phyloP scores from a whole-genome alignment of 2,797 vertebrate genomes.

The Mallotus villosus region DNA sequence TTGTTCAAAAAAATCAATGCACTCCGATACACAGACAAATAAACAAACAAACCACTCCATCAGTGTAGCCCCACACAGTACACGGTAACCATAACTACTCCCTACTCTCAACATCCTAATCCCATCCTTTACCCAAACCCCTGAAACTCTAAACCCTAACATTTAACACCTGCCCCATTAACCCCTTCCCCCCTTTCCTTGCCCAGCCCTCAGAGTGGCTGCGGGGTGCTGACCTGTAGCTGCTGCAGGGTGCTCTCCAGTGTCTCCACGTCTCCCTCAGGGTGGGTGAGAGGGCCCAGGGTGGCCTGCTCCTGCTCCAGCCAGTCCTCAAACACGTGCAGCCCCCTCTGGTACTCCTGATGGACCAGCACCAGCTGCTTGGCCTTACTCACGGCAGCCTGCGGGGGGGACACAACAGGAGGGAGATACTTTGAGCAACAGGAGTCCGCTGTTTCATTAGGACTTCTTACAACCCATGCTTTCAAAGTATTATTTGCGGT shows the following conservation, averaged over 20 bases:
- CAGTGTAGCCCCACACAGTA: too few species aligned
- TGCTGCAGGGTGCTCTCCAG: slow-evolving; percentile 83
- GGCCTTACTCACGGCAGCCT: slow-evolving; percentile 86
- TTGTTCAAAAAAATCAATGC: neutral
- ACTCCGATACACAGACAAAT: neutral
- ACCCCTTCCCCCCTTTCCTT: too few species aligned
- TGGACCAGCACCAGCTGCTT: slow-evolving; percentile 88
- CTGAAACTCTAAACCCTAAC: neutral
- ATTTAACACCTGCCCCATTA: neutral
- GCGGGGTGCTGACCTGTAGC: slow-evolving; percentile 81
- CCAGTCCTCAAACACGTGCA: slow-evolving; percentile 93
- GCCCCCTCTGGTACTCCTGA: slow-evolving; percentile 88
- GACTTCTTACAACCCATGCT: neutral
- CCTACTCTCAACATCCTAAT: neutral
- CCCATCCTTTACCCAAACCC: too few species aligned
- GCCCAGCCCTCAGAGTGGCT: neutral
- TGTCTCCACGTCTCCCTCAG: slow-evolving; percentile 82
- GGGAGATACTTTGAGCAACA: neutral
- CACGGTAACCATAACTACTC: neutral
- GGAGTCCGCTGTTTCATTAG: neutral
- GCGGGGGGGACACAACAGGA: slow-evolving; percentile 29
- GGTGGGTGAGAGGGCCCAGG: slow-evolving; percentile 78
- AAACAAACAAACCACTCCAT: neutral
- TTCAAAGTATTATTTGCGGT: neutral
- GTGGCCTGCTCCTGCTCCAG: slow-evolving; percentile 88